Evolutionary conservation across 1,140 invertebrate genomes (phyloP), one percentile per base, ranked within the genome.

Genomic region (Bombus pyrosoma): DNA sequence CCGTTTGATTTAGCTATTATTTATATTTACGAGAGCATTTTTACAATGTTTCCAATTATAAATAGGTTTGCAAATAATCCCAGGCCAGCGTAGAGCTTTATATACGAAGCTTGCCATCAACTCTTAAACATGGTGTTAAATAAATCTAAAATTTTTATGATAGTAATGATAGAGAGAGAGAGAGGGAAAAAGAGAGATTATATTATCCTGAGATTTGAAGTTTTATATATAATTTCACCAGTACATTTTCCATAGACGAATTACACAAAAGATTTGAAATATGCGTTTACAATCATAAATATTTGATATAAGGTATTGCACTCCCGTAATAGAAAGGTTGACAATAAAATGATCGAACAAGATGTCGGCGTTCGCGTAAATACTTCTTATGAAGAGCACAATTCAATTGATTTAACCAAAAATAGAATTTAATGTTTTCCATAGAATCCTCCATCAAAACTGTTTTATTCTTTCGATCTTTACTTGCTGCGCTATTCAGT

Each of bases 391-490:
- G 84, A 72, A 92, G 84, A 28, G 90, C 59, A 18, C 59, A 81
- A 47, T 92, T 85, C 37, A 92, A 57, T 68, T 90, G 85, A 84
- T 92, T 72, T 22, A 92, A 83, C 87, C 89, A 92, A 13, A 64
- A 82, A 53, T 81, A 66, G 25, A 92, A 89, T 41, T 57, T 22
- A 34, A 34, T 39, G 13, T 5, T 57, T 39, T 81, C 47, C 9
- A 41, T 10, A 9, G 15, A 37, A 68, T 64, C 10, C 37, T 66
- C 28, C 3, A 59, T 62, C 5, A 6, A 28, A 57, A 18, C 0
- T 9, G 41, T 25, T 84, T 25, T 74, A 2, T 74, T 68, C 34
- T 66, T n/a, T 71, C 59, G 69, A 72, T 9, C 6, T 41, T 72
- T 32, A n/a, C 13, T 10, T 22, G 32, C 64, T 43, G 1, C 3